A percentile compares a stretch with the other conserved stretches of the same genome.
These are phyloP conservation scores for Amphiprion ocellaris DNA, from an alignment of 2,113 vertebrate genomes.

Conservation along the genomic window DNA sequence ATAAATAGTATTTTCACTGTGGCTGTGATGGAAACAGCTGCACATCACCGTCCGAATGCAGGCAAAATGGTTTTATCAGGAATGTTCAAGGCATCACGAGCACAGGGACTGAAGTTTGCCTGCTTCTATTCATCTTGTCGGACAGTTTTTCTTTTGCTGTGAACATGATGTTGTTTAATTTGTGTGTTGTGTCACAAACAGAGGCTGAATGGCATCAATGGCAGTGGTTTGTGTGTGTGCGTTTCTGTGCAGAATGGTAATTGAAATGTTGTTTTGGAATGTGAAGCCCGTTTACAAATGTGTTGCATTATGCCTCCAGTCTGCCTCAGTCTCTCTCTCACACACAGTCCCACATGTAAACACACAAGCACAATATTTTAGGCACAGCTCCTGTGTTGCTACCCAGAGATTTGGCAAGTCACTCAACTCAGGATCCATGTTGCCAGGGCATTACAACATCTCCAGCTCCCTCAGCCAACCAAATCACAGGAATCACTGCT, in stretches of 20 bases:
- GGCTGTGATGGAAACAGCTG: background rate
- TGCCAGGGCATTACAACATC: constrained; percentile 72
- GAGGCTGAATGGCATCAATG: constrained; percentile 28
- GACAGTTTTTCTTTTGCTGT: constrained; percentile 37
- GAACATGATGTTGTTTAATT: constrained; percentile 40
- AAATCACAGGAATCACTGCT: constrained; percentile 49
- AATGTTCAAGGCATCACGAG: constrained; percentile 20
- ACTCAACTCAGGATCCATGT: constrained; percentile 48
- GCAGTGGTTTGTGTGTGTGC: background rate
- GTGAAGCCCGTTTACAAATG: constrained; percentile 40
- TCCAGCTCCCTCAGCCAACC: constrained; percentile 53
- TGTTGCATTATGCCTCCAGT: constrained; percentile 51
- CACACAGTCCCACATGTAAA: background rate
- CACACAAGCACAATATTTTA: constrained; percentile 24
- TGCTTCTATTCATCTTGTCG: constrained; percentile 34
- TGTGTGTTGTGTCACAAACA: constrained; percentile 42
- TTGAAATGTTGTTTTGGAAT: constrained; percentile 56
- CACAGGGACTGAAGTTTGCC: constrained; percentile 48
- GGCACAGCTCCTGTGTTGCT: constrained; percentile 57
- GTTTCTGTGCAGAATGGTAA: constrained; percentile 42
- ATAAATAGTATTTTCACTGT: constrained; percentile 19
- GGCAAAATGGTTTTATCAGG: constrained; percentile 19
- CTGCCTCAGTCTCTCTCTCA: background rate
- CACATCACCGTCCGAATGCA: constrained; percentile 37
- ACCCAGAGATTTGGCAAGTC: constrained; percentile 71